Base-by-base conservation (phyloP, 2,797 vertebrate genomes). In the Girardinus metallicus region DNA sequence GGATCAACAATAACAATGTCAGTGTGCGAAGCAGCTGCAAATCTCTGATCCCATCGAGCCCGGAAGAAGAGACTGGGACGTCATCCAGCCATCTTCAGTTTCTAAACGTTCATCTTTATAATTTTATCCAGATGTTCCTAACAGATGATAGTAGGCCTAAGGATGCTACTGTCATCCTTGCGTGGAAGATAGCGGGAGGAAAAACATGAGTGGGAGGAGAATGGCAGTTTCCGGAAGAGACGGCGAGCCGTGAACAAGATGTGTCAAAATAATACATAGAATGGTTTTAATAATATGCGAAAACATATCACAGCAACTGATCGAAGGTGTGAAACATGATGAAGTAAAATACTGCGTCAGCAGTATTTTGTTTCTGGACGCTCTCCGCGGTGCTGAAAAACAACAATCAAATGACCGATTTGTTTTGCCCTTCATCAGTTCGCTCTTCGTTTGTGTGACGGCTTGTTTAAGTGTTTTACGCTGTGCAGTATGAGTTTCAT, bases 151-250 rank as follows among this genome's bases (percentile, higher is more conserved):
- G 16, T 0, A 70, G 76, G 39, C 57, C 34, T 34, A 41, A 51
- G 46, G 73, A 26, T 77, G 75, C 57, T 53, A 0, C 79, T 82
- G 86, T 21, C 81, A 41, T 84, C 73, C 51, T 7, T 34, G 46
- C 1, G 85, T 51, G 12, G 12, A 43, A 9, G 57, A 21, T 0
- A 44, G 60, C 34, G 9, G 55, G 53, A 29, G 29, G 49, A 44
- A 36, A 41, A 29, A 51, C 43, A 6, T 9, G 70, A 47, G 72
- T 1, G 68, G 62, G 31, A 31, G 68, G 21, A 26, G 47, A 53
- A 26, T 75, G 75, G 26, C 80, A 43, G 81, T 68, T 91, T 77
- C 92, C 93, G 92, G 93, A 94, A 91, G 90, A 90, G 83, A 83
- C 85, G 53, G 49, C 1, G 75, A 60, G 79, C 9, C 31, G 70